Conservation (phyloP, 2,113 vertebrate species). For the Cheirogaleus medius region DNA sequence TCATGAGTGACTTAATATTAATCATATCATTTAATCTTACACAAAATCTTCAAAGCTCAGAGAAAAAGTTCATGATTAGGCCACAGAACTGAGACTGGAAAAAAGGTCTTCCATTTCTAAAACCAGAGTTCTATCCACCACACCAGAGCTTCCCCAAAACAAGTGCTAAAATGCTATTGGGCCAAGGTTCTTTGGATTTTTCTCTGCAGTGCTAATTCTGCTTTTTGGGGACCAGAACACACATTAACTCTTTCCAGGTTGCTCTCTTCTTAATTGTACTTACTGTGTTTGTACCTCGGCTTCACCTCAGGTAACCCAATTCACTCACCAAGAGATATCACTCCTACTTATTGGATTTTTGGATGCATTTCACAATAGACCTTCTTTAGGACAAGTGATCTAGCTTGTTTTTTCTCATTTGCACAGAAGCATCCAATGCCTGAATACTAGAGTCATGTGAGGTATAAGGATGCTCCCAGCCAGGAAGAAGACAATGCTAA, state of each 20-base stretch:
- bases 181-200: neutral
- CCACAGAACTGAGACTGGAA: neutral
- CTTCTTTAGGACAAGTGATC: slow-evolving; percentile 27
- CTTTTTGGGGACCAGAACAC: neutral
- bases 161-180: neutral
- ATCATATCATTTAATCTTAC: neutral
- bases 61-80: neutral
- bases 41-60: neutral
- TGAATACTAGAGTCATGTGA: slow-evolving; percentile 25
- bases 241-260: neutral
- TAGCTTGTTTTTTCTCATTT: slow-evolving; percentile 15
- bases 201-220: neutral
- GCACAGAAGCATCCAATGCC: slow-evolving; percentile 32
- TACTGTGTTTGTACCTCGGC: neutral
- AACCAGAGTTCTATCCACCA: neutral
- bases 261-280: neutral
- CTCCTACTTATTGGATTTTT: slow-evolving; percentile 19
- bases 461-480: neutral
- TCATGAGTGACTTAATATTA: neutral
- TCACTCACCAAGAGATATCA: neutral
- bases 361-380: slow-evolving; percentile 43
- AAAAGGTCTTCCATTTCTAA: neutral
- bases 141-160: neutral
- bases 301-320: slow-evolving; percentile 47
- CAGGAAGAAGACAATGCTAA: slow-evolving; percentile 49